Evolutionary conservation across 2,888 invertebrate species (phyloP).

Genomic region (Oscheius myriophilus): DNA sequence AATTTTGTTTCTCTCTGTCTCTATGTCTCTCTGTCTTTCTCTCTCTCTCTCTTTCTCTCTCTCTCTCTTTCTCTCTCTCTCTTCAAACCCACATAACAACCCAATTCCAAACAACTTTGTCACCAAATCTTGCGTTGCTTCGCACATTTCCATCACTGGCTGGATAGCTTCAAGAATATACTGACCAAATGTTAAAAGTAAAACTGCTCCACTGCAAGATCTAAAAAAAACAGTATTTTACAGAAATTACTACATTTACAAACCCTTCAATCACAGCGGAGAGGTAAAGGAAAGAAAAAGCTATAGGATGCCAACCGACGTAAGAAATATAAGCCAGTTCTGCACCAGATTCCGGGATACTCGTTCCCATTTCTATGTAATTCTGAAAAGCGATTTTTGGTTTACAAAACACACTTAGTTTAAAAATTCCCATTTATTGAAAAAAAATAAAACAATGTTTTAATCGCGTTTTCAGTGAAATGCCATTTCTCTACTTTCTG

Average conservation of each 20-base stretch:
- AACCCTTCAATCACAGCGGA: conserved; percentile 30
- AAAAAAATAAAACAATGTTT: too few relatives aligned
- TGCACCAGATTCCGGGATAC: conserved; percentile 46
- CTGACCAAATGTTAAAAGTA: conserved; percentile 47
- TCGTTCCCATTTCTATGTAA: conserved; percentile 48
- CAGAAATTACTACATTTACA: too few relatives aligned
- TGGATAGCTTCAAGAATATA: conserved; percentile 47
- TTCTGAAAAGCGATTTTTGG: too few relatives aligned
- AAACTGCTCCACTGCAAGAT: conserved; percentile 44
- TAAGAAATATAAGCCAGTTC: conserved; percentile 48
- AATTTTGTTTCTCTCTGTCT: too few relatives aligned
- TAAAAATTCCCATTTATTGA: too few relatives aligned
- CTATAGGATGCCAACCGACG: conserved; percentile 47
- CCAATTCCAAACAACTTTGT: conserved; percentile 46
- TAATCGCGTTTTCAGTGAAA: too few relatives aligned
- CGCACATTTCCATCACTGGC: conserved; percentile 36
- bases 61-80: not conserved
- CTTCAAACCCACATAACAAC: conserved; percentile 40
- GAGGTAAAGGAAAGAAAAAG: conserved; percentile 47
- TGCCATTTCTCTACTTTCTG: too few relatives aligned
- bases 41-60: too few relatives aligned
- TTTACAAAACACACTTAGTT: too few relatives aligned
- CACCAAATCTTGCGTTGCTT: conserved; percentile 25
- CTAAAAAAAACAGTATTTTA: too few relatives aligned
- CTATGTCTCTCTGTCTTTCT: too few relatives aligned